phyloP scores from a whole-genome alignment of 2,113 vertebrate genomes.

The Syrrhaptes paradoxus region DNA sequence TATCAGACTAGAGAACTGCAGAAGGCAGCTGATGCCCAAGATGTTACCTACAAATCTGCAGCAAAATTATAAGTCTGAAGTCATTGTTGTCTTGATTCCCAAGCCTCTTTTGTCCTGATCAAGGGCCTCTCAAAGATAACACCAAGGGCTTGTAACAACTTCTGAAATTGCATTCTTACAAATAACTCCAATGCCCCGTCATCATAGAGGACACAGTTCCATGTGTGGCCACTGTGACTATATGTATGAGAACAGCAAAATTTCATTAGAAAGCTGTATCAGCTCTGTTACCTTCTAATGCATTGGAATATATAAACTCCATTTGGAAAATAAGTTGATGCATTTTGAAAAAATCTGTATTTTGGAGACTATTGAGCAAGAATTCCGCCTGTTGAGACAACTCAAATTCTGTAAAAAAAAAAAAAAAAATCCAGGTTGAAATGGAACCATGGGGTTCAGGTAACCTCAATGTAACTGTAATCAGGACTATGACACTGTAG shows the following conservation, averaged over 20 bases:
- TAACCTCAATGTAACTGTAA: background rate
- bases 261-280: background rate
- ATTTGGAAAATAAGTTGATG: background rate
- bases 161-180: background rate
- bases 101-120: background rate
- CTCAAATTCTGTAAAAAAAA: background rate
- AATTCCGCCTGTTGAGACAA: background rate
- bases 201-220: background rate
- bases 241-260: background rate
- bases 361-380: background rate
- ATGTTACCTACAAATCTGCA: background rate
- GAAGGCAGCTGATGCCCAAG: conserved; percentile 42
- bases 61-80: background rate
- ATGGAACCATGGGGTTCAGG: background rate
- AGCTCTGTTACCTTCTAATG: background rate
- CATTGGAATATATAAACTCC: background rate
- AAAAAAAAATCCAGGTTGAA: background rate
- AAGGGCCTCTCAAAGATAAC: background rate
- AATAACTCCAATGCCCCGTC: background rate
- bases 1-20: background rate
- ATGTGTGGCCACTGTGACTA: background rate
- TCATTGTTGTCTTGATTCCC: background rate
- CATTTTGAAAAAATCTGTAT: background rate
- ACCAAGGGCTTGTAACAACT: background rate
- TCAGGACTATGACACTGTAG: background rate